These are phyloP conservation scores for Oceanodroma leucorhoa DNA, from an alignment of 2,797 vertebrate species.

Conservation along the genomic window DNA sequence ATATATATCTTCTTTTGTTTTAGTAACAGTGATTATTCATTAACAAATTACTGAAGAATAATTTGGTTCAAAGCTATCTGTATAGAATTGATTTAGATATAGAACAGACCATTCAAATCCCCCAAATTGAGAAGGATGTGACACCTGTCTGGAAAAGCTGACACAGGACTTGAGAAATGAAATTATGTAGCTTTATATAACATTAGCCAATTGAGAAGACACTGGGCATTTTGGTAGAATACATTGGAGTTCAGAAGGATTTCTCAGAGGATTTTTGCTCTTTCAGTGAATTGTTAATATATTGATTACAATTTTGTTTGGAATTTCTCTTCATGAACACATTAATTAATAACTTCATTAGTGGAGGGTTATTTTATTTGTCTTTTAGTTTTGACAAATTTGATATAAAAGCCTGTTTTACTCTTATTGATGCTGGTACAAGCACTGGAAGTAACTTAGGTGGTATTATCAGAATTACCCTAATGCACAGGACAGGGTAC, in stretches of 20 bases:
- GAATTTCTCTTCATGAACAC: neutral
- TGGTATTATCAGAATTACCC: neutral
- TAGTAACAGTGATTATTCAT: neutral
- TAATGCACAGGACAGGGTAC: neutral
- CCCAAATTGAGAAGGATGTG: neutral
- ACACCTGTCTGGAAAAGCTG: neutral
- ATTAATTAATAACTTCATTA: neutral
- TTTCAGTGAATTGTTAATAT: neutral
- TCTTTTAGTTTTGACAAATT: neutral
- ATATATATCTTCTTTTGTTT: neutral
- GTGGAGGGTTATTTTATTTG: neutral
- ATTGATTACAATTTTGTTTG: neutral
- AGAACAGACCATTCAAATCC: neutral
- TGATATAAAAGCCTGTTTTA: neutral
- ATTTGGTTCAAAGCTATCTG: neutral
- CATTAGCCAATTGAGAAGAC: neutral
- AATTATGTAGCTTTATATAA: neutral
- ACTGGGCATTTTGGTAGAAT: neutral
- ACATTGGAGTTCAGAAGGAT: neutral
- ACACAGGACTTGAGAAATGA: neutral
- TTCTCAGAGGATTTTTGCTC: neutral
- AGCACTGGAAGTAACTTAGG: neutral
- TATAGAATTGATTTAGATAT: neutral
- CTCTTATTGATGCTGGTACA: neutral
- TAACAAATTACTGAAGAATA: neutral